Base-by-base conservation (phyloP, 35 echinoderm and acorn worm genomes). In the Anneissia japonica region DNA sequence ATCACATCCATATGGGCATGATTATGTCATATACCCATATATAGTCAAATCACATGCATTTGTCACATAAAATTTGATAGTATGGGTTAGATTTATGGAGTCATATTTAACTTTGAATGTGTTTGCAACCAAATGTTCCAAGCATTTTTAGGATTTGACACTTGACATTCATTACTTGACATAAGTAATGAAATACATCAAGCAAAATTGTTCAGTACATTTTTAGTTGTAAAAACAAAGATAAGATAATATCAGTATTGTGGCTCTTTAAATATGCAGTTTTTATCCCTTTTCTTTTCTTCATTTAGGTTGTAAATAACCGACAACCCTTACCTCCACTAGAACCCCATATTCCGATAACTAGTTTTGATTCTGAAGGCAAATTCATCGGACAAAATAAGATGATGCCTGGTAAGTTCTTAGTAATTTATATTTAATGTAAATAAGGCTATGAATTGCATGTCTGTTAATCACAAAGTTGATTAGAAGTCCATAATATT, bases 281-380 rank as follows among this genome's bases (percentile, higher is more conserved):
- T n/a, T n/a, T n/a, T n/a, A n/a, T n/a, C n/a, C n/a, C 11, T 35
- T 81, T 81, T 37, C 16, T 21, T 81, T 39, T 30, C 38, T 39
- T 37, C 16, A 34, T 35, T 79, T n/a, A 81, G 79, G 37, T 81
- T 39, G 75, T 98, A 23, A 87, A 93, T 32, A 98, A 98, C 77
- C 86, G 86, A 38, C 92, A 86, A 23, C 86, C 89, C 3, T 72
- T 98, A 35, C 92, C 91, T 0, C 55, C 80, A 31, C 81, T 89
- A 1, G 80, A 84, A 10, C 75, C 79, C 3, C 95, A 94, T 41
- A 77, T 38, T 0, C 86, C 95, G 0, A 37, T 73, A 12, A 91
- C 85, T 32, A 98, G 95, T 82, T 98, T 98, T 86, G 86, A 93
- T 81, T 76, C 88, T 33, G 36, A 75, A 14, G 95, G 91, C 2